Base-by-base conservation (phyloP, 1,140 invertebrate species). In the Drosophila mayri region DNA sequence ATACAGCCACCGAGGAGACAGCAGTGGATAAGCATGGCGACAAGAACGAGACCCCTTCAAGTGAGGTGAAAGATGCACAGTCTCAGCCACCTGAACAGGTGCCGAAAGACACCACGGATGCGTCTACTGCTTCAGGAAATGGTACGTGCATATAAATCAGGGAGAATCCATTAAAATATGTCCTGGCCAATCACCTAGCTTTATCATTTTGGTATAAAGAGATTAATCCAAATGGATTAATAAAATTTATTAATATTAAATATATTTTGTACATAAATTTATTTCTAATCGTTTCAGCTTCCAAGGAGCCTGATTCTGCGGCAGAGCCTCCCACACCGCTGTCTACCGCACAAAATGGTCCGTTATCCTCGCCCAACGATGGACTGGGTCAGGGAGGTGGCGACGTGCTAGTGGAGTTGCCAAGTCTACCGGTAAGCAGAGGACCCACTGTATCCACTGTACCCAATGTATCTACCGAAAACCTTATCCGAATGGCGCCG, bases 381-480 rank as follows among this genome's bases (percentile, higher is more conserved):
- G 61, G 50, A 9, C 50, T 37, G 50, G 12, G 30, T 12, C 30
- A 59, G 16, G 59, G 22, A 35, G 59, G 9, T 22, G 43, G 40
- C 7, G 37, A 67, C 18, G 62, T 25, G 14, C 41, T 22, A 25
- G 54, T 59, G 54, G 63, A 49, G 35, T 60, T 64, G 40, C 70
- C 72, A 9, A 67, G 57, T 47, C 64, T 83, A 83, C 83, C 90
- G 90, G 90, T 91, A 91, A 91, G 90, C 85, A 79, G 63, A 54
- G 81, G 70, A 50, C 37, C 70, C 66, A 35, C 60, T 55, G 66
- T 37, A 62, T 9, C 46, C 66, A 35, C 60, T 55, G 66, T 37
- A 62, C 9, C 46, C 60, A 40, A 62, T 63, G 47, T 55, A 11
- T 25, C 35, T 25, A 25, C 35, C 35, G 50, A 66, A 71, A 78